phyloP scores from a whole-genome alignment of 2,797 vertebrate genomes.

The Crocodylus rhombifer region DNA sequence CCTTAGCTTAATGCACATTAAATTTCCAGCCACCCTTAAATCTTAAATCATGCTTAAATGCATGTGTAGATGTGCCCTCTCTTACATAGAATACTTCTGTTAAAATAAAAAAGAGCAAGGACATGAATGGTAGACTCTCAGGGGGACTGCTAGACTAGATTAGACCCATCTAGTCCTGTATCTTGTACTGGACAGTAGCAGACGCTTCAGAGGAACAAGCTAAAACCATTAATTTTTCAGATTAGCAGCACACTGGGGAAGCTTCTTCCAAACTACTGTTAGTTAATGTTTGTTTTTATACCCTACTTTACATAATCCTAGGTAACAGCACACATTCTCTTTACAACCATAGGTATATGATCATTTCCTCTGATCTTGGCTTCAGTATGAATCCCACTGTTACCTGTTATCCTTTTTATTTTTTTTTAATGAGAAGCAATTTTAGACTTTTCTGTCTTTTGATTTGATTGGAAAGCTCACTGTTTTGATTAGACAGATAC shows the following conservation, averaged over 20 bases:
- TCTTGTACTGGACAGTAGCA: background rate
- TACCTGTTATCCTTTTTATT: background rate
- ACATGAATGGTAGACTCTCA: too few species aligned
- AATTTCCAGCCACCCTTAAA: too few species aligned
- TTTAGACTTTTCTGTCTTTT: slow-evolving; percentile 6
- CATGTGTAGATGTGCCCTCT: too few species aligned
- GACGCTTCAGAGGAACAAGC: slow-evolving; percentile 12
- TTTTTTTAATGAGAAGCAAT: background rate
- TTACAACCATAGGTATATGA: background rate
- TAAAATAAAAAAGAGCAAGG: too few species aligned
- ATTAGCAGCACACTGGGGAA: background rate
- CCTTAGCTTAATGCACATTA: too few species aligned
- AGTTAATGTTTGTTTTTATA: background rate
- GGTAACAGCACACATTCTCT: background rate
- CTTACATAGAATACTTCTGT: too few species aligned
- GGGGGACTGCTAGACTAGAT: background rate
- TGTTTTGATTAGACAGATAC: slow-evolving; percentile 8
- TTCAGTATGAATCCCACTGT: background rate
- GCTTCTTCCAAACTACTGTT: background rate
- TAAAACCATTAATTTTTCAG: background rate
- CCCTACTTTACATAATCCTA: background rate
- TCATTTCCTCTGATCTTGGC: background rate
- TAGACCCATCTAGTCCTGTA: slow-evolving; percentile 16
- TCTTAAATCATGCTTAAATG: too few species aligned
- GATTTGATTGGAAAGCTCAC: background rate